Evolutionary conservation across 2,113 vertebrate species (phyloP).

Genomic region (Pao palembangensis): DNA sequence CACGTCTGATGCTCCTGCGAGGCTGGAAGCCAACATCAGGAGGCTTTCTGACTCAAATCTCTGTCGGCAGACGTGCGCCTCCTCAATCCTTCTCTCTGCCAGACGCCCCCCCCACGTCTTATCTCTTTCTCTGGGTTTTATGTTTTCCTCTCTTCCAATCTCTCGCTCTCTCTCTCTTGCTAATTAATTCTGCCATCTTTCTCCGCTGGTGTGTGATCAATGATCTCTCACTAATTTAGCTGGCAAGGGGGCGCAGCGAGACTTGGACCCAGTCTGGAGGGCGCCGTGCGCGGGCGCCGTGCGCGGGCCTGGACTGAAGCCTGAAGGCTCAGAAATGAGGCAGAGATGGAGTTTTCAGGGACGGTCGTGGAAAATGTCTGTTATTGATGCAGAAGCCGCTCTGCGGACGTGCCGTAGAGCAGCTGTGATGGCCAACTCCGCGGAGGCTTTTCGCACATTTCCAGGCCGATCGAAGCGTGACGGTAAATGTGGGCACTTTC

Average conservation of each 20-base stretch:
- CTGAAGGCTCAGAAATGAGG: slow-evolving; percentile 37
- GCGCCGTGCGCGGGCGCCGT: slow-evolving; percentile 16
- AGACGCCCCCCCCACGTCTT: slow-evolving; percentile 5
- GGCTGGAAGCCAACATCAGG: too few species aligned
- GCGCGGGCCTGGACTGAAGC: slow-evolving; percentile 19
- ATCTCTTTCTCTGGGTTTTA: slow-evolving; percentile 6
- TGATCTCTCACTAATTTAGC: slow-evolving; percentile 45
- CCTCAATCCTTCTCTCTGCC: slow-evolving; percentile 7
- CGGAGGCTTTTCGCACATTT: slow-evolving; percentile 45
- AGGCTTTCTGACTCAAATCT: too few species aligned
- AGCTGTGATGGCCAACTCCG: slow-evolving; percentile 42
- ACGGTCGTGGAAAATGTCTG: too few species aligned
- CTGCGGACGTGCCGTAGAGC: too few species aligned
- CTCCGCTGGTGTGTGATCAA: slow-evolving; percentile 43
- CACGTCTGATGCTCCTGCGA: too few species aligned
- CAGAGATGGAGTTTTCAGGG: slow-evolving; percentile 56
- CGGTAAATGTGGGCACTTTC: slow-evolving; percentile 41
- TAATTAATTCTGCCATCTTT: slow-evolving; percentile 44
- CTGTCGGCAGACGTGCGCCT: background rate
- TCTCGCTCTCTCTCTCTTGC: slow-evolving; percentile 1
- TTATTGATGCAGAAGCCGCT: too few species aligned
- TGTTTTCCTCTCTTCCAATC: background rate
- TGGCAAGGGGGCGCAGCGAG: slow-evolving; percentile 7
- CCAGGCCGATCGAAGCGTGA: slow-evolving; percentile 34
- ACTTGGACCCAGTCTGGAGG: slow-evolving; percentile 6